Evolutionary conservation across 1,140 invertebrate species (phyloP), one percentile per base, ranked within the genome.

Genomic region (Pomphorhynchus laevis): DNA sequence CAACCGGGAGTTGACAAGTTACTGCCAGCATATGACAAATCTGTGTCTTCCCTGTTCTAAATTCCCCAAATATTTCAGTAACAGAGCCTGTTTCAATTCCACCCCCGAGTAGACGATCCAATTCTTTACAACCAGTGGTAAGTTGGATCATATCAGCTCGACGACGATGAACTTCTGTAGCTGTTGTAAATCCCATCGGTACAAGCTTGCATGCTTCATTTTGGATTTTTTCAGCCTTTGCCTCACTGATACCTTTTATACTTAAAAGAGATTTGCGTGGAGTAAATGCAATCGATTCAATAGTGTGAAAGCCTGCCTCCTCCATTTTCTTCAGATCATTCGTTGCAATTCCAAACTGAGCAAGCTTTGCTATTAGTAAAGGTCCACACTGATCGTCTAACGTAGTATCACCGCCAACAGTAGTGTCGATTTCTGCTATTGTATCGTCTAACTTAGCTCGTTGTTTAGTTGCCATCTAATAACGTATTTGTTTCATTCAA

Each of bases 1-100:
- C 79, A 46, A 91, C 72, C 1, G 86, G 82, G 39, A 95, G 55
- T 63, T 89, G 89, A 55, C 86, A 95, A 31, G 84, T 93, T 0
- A 95, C 86, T 43, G 89, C 84, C 20, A 98, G 56, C 2, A 77
- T 86, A 49, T 95, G 86, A 55, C 82, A 95, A 1, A 95, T 49
- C 50, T 98, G 89, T 14, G 82, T 84, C 61, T 98, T 98, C 36
- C 89, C 89, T 11, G 82, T 86, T 45, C 86, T 61, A 54, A 95
- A 95, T 59, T 98, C 89, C 0, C 89, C 86, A 63, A 95, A 95
- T 47, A 95, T 69, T 62, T 98, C 89, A 2, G 86, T 98, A n/a
- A 98, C 91, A 1, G 79, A 82, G 1, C 86, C 84, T 11, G 86
- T 95, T 58, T 98, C 86, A 49, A 98, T 75, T 6, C 86, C 86